A percentile compares a stretch with the other conserved stretches of the same genome.
phyloP scores from a whole-genome alignment of 1,140 invertebrate species.

The Mactra quadrangularis region DNA sequence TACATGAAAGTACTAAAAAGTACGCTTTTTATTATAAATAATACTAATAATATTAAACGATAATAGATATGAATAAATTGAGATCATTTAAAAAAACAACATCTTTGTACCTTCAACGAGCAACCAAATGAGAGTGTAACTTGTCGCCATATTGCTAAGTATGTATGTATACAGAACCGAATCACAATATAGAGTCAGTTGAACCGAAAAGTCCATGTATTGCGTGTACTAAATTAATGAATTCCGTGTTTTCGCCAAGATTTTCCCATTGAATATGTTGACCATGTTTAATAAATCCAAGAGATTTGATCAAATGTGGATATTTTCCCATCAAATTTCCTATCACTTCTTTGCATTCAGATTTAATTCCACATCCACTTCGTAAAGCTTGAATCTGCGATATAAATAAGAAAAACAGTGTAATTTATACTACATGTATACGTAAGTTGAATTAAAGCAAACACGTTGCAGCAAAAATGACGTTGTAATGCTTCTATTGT shows the following conservation, averaged over 20 bases:
- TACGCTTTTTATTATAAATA: too few relatives aligned
- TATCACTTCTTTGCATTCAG: neutral
- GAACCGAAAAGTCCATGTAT: slow-evolving; percentile 23
- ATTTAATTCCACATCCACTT: slow-evolving; percentile 13
- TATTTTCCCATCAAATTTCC: neutral
- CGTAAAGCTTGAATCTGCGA: neutral
- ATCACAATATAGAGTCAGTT: too few relatives aligned
- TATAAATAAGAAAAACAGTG: neutral
- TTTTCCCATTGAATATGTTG: slow-evolving; percentile 5
- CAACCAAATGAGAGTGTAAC: too few relatives aligned
- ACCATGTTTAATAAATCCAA: neutral
- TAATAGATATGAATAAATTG: too few relatives aligned
- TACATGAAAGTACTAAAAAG: too few relatives aligned
- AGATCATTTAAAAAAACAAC: too few relatives aligned
- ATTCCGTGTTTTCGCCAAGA: neutral
- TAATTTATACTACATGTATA: neutral
- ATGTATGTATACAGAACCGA: too few relatives aligned
- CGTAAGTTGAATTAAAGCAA: neutral
- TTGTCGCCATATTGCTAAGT: too few relatives aligned
- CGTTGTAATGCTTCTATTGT: too few relatives aligned
- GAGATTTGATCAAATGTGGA: slow-evolving; percentile 10
- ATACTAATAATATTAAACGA: too few relatives aligned
- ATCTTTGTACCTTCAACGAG: too few relatives aligned
- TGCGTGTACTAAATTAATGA: neutral
- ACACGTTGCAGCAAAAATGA: neutral